Conservation (phyloP, 2,113 vertebrate species). For the Myotis davidii region DNA sequence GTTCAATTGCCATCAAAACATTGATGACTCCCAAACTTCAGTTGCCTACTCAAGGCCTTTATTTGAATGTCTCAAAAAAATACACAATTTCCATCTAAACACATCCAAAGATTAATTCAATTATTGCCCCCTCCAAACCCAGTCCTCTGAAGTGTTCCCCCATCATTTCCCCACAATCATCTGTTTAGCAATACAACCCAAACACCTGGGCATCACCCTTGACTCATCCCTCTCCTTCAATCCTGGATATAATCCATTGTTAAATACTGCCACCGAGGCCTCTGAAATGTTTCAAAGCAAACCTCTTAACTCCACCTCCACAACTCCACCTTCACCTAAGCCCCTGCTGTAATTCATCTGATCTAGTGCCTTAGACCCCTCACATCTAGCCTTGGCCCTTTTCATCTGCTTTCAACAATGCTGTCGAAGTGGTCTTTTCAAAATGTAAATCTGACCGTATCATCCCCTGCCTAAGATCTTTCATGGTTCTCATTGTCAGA, state of each 20-base stretch:
- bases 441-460: not conserved
- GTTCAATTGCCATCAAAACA: not conserved
- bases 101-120: not conserved
- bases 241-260: not conserved
- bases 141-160: not conserved
- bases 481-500: not conserved
- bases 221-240: not conserved
- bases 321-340: not conserved
- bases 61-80: not conserved
- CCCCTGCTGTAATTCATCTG: not conserved
- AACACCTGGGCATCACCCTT: not conserved
- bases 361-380: not conserved
- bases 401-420: not conserved
- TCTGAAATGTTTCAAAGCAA: not conserved
- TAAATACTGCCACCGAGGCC: not conserved
- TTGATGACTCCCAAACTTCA: not conserved
- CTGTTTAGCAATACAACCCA: not conserved
- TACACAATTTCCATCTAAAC: not conserved
- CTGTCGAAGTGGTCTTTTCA: not conserved
- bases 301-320: not conserved
- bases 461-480: not conserved
- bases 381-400: not conserved
- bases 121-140: fast-evolving
- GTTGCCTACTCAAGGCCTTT: not conserved
- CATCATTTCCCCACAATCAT: not conserved